A percentile compares a stretch with the other conserved stretches of the same genome.
Evolutionary conservation across 1,140 invertebrate species (phyloP).

Genomic region (Zaprionus africanus): DNA sequence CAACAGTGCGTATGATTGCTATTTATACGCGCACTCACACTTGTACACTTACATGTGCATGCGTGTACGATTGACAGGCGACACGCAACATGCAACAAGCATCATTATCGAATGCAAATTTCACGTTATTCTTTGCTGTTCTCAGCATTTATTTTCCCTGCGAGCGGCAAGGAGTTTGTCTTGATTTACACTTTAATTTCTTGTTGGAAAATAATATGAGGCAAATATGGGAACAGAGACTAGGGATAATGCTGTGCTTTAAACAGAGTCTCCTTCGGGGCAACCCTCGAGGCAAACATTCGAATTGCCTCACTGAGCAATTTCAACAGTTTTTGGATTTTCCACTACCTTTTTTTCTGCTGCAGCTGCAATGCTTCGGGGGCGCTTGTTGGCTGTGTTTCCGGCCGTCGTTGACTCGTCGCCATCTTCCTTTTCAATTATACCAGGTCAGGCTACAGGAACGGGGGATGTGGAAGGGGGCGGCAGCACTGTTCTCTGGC

Average conservation of each 20-base stretch:
- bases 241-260: neutral
- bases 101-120: constrained; percentile 81
- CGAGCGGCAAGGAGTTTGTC: neutral
- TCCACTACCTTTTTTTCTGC: constrained; percentile 16
- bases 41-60: constrained; percentile 4
- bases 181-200: neutral
- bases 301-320: constrained; percentile 33
- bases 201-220: neutral
- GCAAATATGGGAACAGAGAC: neutral
- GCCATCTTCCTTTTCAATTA: constrained; percentile 79
- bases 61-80: constrained; percentile 57
- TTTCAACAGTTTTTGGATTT: constrained; percentile 34
- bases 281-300: constrained; percentile 4
- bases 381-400: constrained; percentile 62
- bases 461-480: neutral
- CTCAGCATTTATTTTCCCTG: constrained; percentile 39
- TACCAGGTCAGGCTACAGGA: constrained; percentile 30
- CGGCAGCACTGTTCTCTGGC: constrained; percentile 4
- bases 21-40: constrained; percentile 50
- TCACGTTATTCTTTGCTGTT: constrained; percentile 14
- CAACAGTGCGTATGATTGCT: constrained; percentile 79
- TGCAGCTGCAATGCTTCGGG: constrained; percentile 45
- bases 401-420: constrained; percentile 63
- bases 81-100: constrained; percentile 58
- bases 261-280: neutral